Evolutionary conservation across 2,888 invertebrate genomes (phyloP), one percentile per base, ranked within the genome.

Genomic region (Caradrina clavipalpis): DNA sequence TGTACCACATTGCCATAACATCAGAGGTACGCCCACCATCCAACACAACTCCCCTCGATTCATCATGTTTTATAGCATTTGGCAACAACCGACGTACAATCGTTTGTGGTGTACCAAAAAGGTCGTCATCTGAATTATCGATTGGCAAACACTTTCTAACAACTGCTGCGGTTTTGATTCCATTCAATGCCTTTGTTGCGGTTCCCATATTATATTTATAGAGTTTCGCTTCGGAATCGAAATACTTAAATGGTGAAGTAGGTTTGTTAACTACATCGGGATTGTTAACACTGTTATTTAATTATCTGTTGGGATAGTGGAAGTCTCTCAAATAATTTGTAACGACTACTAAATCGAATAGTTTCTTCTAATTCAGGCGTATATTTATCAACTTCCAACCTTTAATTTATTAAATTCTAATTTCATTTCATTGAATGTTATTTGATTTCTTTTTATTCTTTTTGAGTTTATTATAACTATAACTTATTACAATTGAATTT

Each of bases 11-110:
- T 35, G 58, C 54, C 67, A 59, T 76, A 79, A 76, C 55, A 67
- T 59, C 50, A 75, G 31, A 58, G 50, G 50, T 47, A 58, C 21
- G 47, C 66, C 53, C 42, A 58, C 57, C 62, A 59, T 54, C 64
- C 39, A 13, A 13, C 8, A 81, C 67, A 78, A 63, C 73, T 73
- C n/a, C 64, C 73, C 61, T 39, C 76, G 56, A 75, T 76, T 57
- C 56, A 67, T 80, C 68, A 82, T 69, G 63, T 80, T 80, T 80
- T 80, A 80, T 71, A 42, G 80, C 67, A 56, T 71, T 82, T 69
- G 63, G 83, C 72, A 72, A 69, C 80, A 79, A 65, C 49, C 64
- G 57, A 58, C 67, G 60, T 51, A 67, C 68, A 80, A 80, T 59
- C 61, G 55, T 63, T 76, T 75, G 76, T 68, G 80, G 81, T 62